A percentile compares a stretch with the other conserved stretches of the same genome.
These are phyloP conservation scores for Ceratina australensis DNA, from an alignment of 1,140 invertebrate species.

Conservation along the genomic window DNA sequence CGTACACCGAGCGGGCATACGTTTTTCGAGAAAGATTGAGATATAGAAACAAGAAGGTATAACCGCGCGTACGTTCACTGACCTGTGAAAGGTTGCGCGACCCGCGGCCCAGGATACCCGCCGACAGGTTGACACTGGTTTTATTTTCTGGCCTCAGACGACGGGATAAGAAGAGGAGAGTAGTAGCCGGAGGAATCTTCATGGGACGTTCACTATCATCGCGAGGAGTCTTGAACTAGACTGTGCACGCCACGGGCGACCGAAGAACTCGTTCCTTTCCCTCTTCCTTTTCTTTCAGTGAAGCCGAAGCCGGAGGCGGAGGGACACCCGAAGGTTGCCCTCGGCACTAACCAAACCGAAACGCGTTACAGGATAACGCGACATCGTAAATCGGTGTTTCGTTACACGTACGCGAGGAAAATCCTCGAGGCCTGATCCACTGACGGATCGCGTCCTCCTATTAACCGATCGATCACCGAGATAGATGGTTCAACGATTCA, in stretches of 20 bases:
- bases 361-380: conserved; percentile 49
- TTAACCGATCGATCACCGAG: neutral
- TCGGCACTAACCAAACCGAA: conserved; percentile 57
- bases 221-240: conserved; percentile 63
- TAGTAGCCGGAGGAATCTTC: conserved; percentile 55
- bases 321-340: conserved; percentile 63
- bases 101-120: conserved; percentile 14
- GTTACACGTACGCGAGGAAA: no score
- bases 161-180: conserved; percentile 33
- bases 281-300: conserved; percentile 62
- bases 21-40: neutral
- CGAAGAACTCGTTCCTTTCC: conserved; percentile 63
- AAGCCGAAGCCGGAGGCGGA: conserved; percentile 54
- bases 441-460: neutral
- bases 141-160: neutral
- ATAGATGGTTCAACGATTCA: neutral
- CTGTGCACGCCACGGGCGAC: conserved; percentile 54
- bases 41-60: no score
- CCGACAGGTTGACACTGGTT: conserved; percentile 32
- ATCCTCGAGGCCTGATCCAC: neutral
- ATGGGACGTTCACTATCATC: conserved; percentile 65
- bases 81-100: conserved; percentile 32
- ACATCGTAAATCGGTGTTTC: conserved; percentile 42
- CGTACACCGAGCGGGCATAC: no score
- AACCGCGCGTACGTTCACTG: conserved; percentile 27